Percentiles rank a stretch among this genome's conserved stretches.
Evolutionary conservation across 2,113 vertebrate genomes (phyloP).

Genomic region (Hassar affinis): DNA sequence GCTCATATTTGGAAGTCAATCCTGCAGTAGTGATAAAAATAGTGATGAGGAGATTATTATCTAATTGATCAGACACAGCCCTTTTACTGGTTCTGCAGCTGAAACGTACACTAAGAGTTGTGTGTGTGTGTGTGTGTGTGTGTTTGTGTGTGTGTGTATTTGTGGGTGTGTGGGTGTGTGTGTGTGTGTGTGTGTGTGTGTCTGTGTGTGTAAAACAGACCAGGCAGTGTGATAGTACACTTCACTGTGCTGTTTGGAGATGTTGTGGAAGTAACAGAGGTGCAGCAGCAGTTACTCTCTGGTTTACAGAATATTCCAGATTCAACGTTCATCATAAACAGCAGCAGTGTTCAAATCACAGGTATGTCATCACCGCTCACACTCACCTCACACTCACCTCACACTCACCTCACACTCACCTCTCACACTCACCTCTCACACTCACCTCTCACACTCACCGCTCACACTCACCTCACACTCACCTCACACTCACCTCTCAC

Average conservation of each 20-base stretch:
- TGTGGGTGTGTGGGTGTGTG: not conserved
- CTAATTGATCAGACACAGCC: not conserved
- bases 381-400: too few species aligned
- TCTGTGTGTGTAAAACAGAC: constrained; percentile 51
- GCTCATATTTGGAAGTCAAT: not conserved
- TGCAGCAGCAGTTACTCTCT: constrained; percentile 51
- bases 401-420: too few species aligned
- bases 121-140: not conserved
- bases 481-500: too few species aligned
- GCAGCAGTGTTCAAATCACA: constrained; percentile 60
- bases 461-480: too few species aligned
- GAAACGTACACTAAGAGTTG: not conserved
- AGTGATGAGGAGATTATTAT: not conserved
- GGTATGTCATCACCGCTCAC: constrained; percentile 44
- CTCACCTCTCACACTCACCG: too few species aligned
- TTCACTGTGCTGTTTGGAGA: constrained; percentile 64
- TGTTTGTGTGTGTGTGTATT: constrained; percentile 9
- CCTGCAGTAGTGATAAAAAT: not conserved
- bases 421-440: too few species aligned
- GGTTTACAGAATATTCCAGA: constrained; percentile 53
- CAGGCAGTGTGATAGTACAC: constrained; percentile 66
- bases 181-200: constrained; percentile 9
- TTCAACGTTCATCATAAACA: constrained; percentile 56
- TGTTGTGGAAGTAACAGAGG: constrained; percentile 39
- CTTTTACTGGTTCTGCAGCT: not conserved